Evolutionary conservation across 1,140 invertebrate species (phyloP).

Genomic region (Ylistrum balloti): DNA sequence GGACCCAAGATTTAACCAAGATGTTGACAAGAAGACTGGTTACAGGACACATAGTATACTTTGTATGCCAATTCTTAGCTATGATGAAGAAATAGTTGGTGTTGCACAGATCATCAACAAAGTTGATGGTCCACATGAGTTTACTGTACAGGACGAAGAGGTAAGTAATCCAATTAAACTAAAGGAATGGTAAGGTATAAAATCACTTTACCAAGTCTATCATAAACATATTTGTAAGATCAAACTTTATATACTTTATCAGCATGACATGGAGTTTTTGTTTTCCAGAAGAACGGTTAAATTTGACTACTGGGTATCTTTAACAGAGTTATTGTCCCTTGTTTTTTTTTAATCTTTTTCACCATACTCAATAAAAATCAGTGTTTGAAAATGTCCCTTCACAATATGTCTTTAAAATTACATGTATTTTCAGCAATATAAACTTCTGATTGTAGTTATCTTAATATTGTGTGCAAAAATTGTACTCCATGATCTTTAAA

Average conservation of each 20-base stretch:
- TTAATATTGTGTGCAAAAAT: neutral
- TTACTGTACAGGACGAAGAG: constrained; percentile 76
- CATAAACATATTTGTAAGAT: no score
- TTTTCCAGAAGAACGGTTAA: no score
- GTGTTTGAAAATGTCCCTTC: no score
- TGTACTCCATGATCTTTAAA: neutral
- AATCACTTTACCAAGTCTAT: no score
- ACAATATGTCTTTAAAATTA: no score
- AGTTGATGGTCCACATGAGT: constrained; percentile 75
- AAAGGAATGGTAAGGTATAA: neutral
- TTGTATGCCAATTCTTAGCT: constrained; percentile 97
- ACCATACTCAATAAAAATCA: no score
- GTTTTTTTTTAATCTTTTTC: no score
- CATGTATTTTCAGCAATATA: no score
- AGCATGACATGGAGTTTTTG: no score
- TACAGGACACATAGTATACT: constrained; percentile 95
- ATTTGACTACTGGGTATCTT: no score
- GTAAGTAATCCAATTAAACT: constrained; percentile 60
- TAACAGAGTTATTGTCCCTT: no score
- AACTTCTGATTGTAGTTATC: neutral
- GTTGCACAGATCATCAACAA: constrained; percentile 99
- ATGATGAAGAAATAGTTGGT: constrained; percentile 97
- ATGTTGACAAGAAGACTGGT: constrained; percentile 95
- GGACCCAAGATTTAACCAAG: constrained; percentile 90
- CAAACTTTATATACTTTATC: no score